A percentile compares a stretch with the other conserved stretches of the same genome.
Evolutionary conservation across 1,140 invertebrate species (phyloP).

Genomic region (Drosophila persimilis): DNA sequence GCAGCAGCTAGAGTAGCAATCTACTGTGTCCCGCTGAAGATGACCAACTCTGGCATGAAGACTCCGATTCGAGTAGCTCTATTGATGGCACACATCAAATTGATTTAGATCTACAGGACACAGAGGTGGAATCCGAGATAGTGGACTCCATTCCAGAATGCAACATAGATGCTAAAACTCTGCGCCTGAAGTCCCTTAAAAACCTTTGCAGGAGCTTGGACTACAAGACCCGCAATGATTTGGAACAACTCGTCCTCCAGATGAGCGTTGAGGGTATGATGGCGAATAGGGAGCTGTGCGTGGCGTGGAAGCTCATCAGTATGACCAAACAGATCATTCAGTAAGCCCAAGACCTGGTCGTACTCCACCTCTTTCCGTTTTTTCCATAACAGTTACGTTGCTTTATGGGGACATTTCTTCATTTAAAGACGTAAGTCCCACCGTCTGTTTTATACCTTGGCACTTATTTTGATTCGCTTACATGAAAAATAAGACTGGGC

Average conservation of each 20-base stretch:
- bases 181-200: slow-evolving; percentile 83
- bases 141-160: slow-evolving; percentile 15
- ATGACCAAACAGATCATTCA: slow-evolving; percentile 85
- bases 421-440: too few relatives aligned
- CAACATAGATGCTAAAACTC: slow-evolving; percentile 20
- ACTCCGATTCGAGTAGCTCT: slow-evolving; percentile 64
- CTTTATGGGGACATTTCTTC: too few relatives aligned
- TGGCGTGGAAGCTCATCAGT: slow-evolving; percentile 91
- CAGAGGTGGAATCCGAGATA: slow-evolving; percentile 13
- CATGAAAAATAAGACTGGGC: too few relatives aligned
- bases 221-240: slow-evolving; percentile 85
- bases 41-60: slow-evolving; percentile 56
- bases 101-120: slow-evolving; percentile 51
- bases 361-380: slow-evolving; percentile 14
- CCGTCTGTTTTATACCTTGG: too few relatives aligned
- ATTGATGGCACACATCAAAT: slow-evolving; percentile 53
- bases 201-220: slow-evolving; percentile 83
- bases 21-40: slow-evolving; percentile 53
- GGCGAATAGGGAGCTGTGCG: slow-evolving; percentile 91
- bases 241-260: slow-evolving; percentile 89
- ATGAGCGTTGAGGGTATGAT: slow-evolving; percentile 90
- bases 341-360: slow-evolving; percentile 87
- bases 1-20: slow-evolving; percentile 70
- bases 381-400: too few relatives aligned
- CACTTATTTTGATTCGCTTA: too few relatives aligned